phyloP scores from a whole-genome alignment of 1,140 invertebrate species.

The Aphelinus atriplicis region DNA sequence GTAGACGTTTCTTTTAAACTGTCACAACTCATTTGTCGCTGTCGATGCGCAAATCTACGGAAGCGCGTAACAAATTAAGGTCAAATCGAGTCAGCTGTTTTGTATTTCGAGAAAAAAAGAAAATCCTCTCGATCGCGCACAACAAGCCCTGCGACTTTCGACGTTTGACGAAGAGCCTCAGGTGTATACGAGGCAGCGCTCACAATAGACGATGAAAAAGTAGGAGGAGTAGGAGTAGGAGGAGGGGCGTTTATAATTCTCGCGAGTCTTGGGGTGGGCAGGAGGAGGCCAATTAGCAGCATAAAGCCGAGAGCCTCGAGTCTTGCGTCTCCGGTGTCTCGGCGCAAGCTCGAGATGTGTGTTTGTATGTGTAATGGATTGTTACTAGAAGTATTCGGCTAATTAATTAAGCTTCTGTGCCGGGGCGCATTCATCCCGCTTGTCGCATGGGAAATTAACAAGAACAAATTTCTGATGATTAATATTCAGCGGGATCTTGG shows the following conservation, averaged over 20 bases:
- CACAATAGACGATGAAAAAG: constrained; percentile 29
- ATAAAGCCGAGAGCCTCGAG: constrained; percentile 55
- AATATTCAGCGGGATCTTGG: too few relatives aligned
- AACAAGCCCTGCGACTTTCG: too few relatives aligned
- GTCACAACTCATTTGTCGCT: too few relatives aligned
- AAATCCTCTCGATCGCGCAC: too few relatives aligned
- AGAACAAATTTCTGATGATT: not conserved
- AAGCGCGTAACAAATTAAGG: too few relatives aligned
- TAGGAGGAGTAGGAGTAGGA: constrained; percentile 36
- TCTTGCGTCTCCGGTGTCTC: constrained; percentile 38
- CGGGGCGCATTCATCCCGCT: constrained; percentile 15
- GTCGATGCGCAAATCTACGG: too few relatives aligned
- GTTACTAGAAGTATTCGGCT: constrained; percentile 67
- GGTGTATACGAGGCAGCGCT: not conserved
- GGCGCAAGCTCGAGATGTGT: constrained; percentile 55
- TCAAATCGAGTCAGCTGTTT: too few relatives aligned
- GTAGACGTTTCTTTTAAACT: too few relatives aligned
- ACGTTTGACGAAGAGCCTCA: too few relatives aligned
- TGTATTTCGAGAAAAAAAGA: too few relatives aligned
- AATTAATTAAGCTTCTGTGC: constrained; percentile 65
- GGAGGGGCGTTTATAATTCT: constrained; percentile 63
- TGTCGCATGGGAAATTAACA: constrained; percentile 4
- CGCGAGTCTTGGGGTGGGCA: constrained; percentile 45
- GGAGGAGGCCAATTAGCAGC: constrained; percentile 67
- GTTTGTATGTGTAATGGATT: constrained; percentile 68